A percentile compares a stretch with the other conserved stretches of the same genome.
Conservation (phyloP, 2,888 invertebrate genomes). For the Aspidiotus destructor region DNA sequence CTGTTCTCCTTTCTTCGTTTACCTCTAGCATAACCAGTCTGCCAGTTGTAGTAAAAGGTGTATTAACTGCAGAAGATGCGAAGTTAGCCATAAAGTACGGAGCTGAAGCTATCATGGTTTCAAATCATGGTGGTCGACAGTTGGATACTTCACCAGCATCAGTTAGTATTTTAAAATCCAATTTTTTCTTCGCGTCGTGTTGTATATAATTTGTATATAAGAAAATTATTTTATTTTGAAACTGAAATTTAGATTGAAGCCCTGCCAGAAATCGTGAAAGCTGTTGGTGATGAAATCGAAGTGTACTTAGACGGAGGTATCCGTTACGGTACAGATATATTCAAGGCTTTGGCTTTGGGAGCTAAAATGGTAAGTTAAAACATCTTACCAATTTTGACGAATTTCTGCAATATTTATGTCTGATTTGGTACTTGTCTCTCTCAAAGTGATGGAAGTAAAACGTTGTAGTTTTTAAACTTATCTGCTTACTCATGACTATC, state of each 20-base stretch:
- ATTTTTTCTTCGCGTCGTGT: background rate
- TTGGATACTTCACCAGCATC: constrained; percentile 75
- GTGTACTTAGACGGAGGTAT: constrained; percentile 84
- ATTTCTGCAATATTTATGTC: no score
- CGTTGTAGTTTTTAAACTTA: no score
- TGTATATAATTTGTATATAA: background rate
- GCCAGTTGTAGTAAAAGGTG: constrained; percentile 77
- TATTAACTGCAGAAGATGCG: constrained; percentile 79
- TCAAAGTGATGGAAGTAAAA: no score
- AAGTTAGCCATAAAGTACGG: constrained; percentile 61
- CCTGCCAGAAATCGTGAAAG: constrained; percentile 65
- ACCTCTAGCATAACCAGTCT: constrained; percentile 55
- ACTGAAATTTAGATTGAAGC: constrained; percentile 58
- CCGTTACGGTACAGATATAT: constrained; percentile 71
- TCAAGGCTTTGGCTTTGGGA: constrained; percentile 82
- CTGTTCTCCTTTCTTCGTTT: background rate
- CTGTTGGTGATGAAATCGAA: constrained; percentile 59
- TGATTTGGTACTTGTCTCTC: no score
- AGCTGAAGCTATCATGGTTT: constrained; percentile 72
- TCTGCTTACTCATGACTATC: no score
- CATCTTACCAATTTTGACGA: background rate
- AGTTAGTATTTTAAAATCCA: constrained; percentile 45
- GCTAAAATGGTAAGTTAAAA: constrained; percentile 62
- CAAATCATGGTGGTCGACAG: constrained; percentile 90
- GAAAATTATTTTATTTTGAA: background rate